These are phyloP conservation scores for Drosophila kepulauana DNA, from an alignment of 1,140 invertebrate species.

Conservation along the genomic window DNA sequence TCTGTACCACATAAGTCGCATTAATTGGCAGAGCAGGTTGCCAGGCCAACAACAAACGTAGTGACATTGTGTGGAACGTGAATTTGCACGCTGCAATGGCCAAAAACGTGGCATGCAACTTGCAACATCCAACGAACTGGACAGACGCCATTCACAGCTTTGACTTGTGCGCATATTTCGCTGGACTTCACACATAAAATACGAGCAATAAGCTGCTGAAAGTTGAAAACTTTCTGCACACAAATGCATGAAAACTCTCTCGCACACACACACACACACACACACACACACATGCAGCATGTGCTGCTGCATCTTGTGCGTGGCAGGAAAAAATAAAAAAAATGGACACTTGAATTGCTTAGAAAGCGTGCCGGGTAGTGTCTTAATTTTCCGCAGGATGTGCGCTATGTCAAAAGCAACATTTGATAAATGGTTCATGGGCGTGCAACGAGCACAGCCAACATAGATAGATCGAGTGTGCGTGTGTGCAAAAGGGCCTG, in stretches of 20 bases:
- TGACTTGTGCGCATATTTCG: constrained; percentile 22
- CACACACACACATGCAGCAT: not conserved
- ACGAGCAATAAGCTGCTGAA: constrained; percentile 20
- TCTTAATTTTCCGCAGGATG: constrained; percentile 81
- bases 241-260: not conserved
- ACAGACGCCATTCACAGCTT: constrained; percentile 1
- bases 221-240: constrained; percentile 24
- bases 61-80: not conserved
- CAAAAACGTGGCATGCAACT: not conserved
- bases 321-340: constrained; percentile 48
- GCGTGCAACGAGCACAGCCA: constrained; percentile 45
- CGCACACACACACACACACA: not conserved
- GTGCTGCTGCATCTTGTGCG: constrained; percentile 26
- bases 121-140: not conserved
- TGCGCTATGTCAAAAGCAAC: constrained; percentile 78
- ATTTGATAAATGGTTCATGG: constrained; percentile 71
- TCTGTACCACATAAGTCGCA: constrained; percentile 41
- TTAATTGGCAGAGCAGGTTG: constrained; percentile 58
- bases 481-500: not conserved
- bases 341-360: constrained; percentile 72
- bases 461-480: constrained; percentile 7
- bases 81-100: not conserved
- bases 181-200: constrained; percentile 28
- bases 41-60: constrained; percentile 7
- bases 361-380: constrained; percentile 75